phyloP scores from a whole-genome alignment of 1,140 invertebrate species.

The Ostrea denselamellosa region DNA sequence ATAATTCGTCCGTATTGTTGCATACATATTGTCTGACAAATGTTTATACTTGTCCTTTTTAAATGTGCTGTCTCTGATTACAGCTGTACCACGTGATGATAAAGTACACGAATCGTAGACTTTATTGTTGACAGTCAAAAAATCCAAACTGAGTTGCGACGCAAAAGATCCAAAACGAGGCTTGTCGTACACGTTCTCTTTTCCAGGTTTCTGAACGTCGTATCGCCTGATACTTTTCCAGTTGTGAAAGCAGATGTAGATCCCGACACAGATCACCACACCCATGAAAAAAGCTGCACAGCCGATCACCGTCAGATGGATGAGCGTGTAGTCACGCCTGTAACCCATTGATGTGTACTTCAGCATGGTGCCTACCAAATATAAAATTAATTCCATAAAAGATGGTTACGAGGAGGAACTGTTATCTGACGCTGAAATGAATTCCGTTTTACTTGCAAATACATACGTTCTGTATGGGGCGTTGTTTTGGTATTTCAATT shows the following conservation, averaged over 20 bases:
- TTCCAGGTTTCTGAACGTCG: slow-evolving; percentile 49
- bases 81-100: slow-evolving; percentile 38
- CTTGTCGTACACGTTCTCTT: slow-evolving; percentile 49
- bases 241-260: slow-evolving; percentile 63
- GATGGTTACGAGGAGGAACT: too few species aligned
- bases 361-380: neutral
- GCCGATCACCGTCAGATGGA: slow-evolving; percentile 64
- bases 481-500: too few species aligned
- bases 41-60: slow-evolving; percentile 37
- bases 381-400: neutral
- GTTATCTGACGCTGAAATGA: too few species aligned
- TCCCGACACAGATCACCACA: slow-evolving; percentile 59
- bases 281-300: slow-evolving; percentile 64
- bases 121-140: slow-evolving; percentile 57
- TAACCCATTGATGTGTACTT: slow-evolving; percentile 13
- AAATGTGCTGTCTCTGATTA: slow-evolving; percentile 27
- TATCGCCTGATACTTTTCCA: slow-evolving; percentile 51
- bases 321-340: slow-evolving; percentile 46
- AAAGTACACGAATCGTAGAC: slow-evolving; percentile 52
- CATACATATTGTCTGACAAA: slow-evolving; percentile 27
- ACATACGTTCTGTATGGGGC: too few species aligned
- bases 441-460: too few species aligned
- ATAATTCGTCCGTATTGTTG: slow-evolving; percentile 36
- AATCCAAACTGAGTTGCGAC: slow-evolving; percentile 60
- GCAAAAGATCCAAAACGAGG: slow-evolving; percentile 53